A percentile compares a stretch with the other conserved stretches of the same genome.
Conservation (phyloP, 1,140 invertebrate genomes). For the Brachionus manjavacas region DNA sequence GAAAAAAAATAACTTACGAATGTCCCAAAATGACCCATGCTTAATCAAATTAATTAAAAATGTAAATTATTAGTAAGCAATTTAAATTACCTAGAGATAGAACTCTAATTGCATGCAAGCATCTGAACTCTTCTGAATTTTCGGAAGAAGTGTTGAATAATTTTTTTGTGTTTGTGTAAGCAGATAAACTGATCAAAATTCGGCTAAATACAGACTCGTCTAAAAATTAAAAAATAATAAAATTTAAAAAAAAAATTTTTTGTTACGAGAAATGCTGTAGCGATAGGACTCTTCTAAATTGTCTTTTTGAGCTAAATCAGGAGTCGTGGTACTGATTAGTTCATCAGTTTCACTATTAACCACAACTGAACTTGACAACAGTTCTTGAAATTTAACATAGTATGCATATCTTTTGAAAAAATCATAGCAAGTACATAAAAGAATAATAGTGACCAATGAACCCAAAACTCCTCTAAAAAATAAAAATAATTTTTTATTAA, state of each 20-base stretch:
- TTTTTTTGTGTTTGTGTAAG: constrained; percentile 31
- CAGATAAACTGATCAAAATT: neutral
- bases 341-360: constrained; percentile 19
- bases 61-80: neutral
- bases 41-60: constrained; percentile 44
- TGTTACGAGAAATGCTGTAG: neutral
- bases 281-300: neutral
- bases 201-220: neutral
- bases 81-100: neutral
- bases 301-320: neutral
- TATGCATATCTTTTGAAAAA: neutral
- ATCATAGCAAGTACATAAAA: neutral
- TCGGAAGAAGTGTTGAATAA: neutral
- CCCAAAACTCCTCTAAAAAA: neutral
- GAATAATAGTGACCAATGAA: neutral
- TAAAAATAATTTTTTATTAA: neutral
- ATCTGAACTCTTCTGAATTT: neutral
- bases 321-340: neutral
- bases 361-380: neutral
- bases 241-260: neutral
- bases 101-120: constrained; percentile 31
- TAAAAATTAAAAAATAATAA: neutral
- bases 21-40: constrained; percentile 85
- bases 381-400: neutral
- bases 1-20: constrained; percentile 58